A percentile compares a stretch with the other conserved stretches of the same genome.
Conservation (phyloP, 2,797 vertebrate species). For the Pangasius larnaudii region DNA sequence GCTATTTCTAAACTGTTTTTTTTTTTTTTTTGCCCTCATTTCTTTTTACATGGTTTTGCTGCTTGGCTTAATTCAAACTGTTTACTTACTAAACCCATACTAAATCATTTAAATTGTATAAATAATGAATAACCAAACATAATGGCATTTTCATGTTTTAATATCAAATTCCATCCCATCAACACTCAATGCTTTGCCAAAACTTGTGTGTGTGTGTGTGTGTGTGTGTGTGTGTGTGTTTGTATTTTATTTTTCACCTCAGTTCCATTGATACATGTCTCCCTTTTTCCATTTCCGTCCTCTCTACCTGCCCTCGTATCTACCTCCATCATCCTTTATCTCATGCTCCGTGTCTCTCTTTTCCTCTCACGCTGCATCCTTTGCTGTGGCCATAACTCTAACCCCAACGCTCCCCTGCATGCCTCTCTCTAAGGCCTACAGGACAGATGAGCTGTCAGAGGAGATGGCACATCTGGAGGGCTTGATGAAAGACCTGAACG, state of each 20-base stretch:
- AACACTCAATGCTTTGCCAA: not conserved
- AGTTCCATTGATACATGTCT: slow-evolving; percentile 29
- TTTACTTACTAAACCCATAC: slow-evolving; percentile 16
- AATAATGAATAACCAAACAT: slow-evolving; percentile 27
- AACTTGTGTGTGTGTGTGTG: not conserved
- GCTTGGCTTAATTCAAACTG: slow-evolving; percentile 24
- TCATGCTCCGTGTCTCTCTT: not conserved
- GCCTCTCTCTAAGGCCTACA: slow-evolving; percentile 82
- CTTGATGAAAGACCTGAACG: slow-evolving; percentile 99
- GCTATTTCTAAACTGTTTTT: slow-evolving; percentile 8
- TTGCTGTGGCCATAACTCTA: slow-evolving; percentile 54
- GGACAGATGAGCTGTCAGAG: slow-evolving; percentile 97
- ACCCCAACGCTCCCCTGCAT: slow-evolving; percentile 44
- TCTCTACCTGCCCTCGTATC: slow-evolving; percentile 9
- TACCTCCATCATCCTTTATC: slow-evolving; percentile 29
- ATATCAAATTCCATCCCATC: not conserved
- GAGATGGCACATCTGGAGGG: slow-evolving; percentile 99
- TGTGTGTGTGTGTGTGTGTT: not conserved
- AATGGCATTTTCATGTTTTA: not conserved
- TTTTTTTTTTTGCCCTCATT: not conserved
- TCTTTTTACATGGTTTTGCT: not conserved
- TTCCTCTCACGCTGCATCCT: slow-evolving; percentile 2
- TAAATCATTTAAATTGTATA: not conserved
- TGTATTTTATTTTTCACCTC: not conserved
- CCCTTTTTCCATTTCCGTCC: not conserved